Evolutionary conservation across 1,140 invertebrate species (phyloP).

Genomic region (Calliphora vicina): DNA sequence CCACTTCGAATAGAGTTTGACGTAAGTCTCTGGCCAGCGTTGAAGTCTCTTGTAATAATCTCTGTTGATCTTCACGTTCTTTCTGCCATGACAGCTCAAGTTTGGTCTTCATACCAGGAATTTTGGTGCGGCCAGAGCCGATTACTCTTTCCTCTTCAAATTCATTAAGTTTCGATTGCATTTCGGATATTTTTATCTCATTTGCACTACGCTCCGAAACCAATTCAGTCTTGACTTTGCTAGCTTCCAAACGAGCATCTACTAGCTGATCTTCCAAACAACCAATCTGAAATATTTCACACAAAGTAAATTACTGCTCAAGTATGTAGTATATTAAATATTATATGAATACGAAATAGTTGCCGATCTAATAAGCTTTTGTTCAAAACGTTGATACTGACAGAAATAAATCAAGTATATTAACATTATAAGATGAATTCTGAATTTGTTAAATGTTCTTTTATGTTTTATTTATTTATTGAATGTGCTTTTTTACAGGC

Average conservation of each 20-base stretch:
- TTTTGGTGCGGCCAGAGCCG: constrained; percentile 81
- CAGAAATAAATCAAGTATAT: too few species aligned
- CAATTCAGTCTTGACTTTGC: constrained; percentile 87
- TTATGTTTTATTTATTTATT: too few species aligned
- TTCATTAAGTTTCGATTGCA: constrained; percentile 92
- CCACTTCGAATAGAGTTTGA: constrained; percentile 87
- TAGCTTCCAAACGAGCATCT: constrained; percentile 80
- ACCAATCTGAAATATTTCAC: constrained; percentile 66
- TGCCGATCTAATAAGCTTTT: too few species aligned
- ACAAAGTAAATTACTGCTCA: too few species aligned
- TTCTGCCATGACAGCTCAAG: constrained; percentile 96
- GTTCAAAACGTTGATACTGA: too few species aligned
- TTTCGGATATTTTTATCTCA: constrained; percentile 87
- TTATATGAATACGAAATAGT: too few species aligned
- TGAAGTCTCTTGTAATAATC: constrained; percentile 88
- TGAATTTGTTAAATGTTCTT: too few species aligned
- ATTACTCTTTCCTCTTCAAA: constrained; percentile 84
- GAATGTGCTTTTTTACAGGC: too few species aligned
- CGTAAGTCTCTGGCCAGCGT: constrained; percentile 87
- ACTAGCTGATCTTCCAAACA: constrained; percentile 89
- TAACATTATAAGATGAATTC: too few species aligned
- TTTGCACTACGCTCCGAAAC: constrained; percentile 87
- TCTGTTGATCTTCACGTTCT: constrained; percentile 90
- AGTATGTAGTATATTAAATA: too few species aligned
- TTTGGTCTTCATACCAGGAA: constrained; percentile 84